phyloP scores from a whole-genome alignment of 1,140 invertebrate genomes.

The Scaptomyza montana region DNA sequence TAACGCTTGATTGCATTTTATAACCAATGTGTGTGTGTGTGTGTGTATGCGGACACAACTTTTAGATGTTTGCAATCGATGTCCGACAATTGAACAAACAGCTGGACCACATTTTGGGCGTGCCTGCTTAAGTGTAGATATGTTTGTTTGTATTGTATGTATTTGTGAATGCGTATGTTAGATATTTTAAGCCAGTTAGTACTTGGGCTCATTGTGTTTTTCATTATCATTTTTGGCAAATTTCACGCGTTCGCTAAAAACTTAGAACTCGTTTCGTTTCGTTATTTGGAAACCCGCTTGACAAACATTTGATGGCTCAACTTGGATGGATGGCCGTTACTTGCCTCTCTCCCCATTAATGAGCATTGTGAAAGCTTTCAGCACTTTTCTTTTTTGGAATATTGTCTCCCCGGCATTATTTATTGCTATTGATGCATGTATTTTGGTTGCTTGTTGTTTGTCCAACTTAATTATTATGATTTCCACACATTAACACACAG shows the following conservation, averaged over 20 bases:
- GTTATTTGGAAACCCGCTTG: conserved; percentile 11
- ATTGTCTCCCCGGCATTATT: no score
- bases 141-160: neutral
- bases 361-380: conserved; percentile 47
- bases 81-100: conserved; percentile 54
- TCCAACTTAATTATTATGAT: conserved; percentile 76
- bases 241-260: conserved; percentile 49
- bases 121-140: conserved; percentile 21
- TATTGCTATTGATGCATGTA: no score
- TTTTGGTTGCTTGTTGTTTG: conserved; percentile 53
- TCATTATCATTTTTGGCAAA: conserved; percentile 66
- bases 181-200: conserved; percentile 37
- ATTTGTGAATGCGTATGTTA: neutral
- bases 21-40: conserved; percentile 33
- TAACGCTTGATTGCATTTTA: conserved; percentile 66
- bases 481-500: conserved; percentile 70
- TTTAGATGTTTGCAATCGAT: conserved; percentile 49
- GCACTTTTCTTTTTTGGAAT: neutral
- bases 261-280: conserved; percentile 51
- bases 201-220: conserved; percentile 42
- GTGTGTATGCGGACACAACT: conserved; percentile 34
- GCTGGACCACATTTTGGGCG: conserved; percentile 53
- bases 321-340: conserved; percentile 22
- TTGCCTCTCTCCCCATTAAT: conserved; percentile 34
- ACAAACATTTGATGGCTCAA: conserved; percentile 53